These are phyloP conservation scores for Vidua macroura DNA, from an alignment of 2,113 vertebrate genomes.

Conservation along the genomic window DNA sequence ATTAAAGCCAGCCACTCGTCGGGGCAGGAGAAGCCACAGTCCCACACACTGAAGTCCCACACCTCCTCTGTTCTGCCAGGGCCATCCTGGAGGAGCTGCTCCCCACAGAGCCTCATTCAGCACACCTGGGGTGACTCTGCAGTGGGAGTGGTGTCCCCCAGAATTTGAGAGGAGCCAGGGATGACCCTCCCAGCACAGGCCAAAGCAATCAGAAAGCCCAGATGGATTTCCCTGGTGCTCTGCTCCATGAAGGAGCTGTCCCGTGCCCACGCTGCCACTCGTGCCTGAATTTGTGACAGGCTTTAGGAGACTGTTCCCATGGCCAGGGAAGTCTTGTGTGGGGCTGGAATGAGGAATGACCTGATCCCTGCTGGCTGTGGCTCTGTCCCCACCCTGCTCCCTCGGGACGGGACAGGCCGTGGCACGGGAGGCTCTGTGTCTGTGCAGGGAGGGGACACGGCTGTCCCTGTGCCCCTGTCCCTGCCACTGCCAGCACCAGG, in stretches of 20 bases:
- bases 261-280: accelerated
- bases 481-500: background rate
- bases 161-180: background rate
- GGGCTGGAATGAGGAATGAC: background rate
- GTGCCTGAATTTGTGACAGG: background rate
- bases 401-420: accelerated
- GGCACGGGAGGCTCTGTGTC: background rate
- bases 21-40: accelerated
- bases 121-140: accelerated
- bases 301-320: accelerated
- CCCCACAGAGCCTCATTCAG: background rate
- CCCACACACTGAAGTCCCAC: background rate
- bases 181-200: background rate
- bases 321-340: accelerated
- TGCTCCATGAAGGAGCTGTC: background rate
- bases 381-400: background rate
- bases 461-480: background rate
- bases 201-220: background rate
- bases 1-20: background rate
- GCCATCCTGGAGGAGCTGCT: background rate
- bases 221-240: accelerated
- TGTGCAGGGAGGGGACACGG: background rate
- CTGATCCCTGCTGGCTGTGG: accelerated
- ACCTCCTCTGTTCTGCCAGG: too few species aligned
- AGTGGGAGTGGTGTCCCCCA: accelerated